These are phyloP conservation scores for Sthenelais limicola DNA, from an alignment of 2,888 invertebrate genomes.

Conservation along the genomic window DNA sequence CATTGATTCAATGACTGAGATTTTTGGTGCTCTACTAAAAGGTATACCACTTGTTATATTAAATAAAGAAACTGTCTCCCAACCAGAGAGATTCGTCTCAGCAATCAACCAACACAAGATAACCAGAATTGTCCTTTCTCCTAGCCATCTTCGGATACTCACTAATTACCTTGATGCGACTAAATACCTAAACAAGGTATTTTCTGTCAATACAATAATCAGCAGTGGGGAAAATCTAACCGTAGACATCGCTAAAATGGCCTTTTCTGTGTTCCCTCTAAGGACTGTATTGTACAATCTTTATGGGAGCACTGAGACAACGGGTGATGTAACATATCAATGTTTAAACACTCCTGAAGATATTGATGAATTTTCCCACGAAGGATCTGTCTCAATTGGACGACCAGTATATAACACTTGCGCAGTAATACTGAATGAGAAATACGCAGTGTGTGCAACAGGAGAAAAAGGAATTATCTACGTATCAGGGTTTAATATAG, in stretches of 20 bases:
- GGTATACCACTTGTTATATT: constrained; percentile 82
- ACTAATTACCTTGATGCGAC: constrained; percentile 1
- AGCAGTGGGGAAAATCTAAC: constrained; percentile 41
- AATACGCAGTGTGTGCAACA: constrained; percentile 79
- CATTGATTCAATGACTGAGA: constrained; percentile 90
- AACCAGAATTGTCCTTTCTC: constrained; percentile 78
- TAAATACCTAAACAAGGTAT: not conserved
- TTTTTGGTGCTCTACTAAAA: constrained; percentile 87
- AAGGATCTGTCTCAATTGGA: constrained; percentile 87
- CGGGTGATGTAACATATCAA: constrained; percentile 90
- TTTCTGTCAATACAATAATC: constrained; percentile 29
- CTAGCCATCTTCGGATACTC: constrained; percentile 78
- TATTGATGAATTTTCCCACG: constrained; percentile 51
- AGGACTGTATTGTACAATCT: constrained; percentile 85
- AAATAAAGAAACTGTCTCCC: constrained; percentile 81
- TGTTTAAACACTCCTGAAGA: constrained; percentile 76
- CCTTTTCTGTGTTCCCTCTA: constrained; percentile 72
- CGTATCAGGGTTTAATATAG: constrained; percentile 85
- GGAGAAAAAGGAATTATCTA: constrained; percentile 87
- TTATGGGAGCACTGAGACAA: constrained; percentile 92
- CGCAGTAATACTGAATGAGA: constrained; percentile 84
- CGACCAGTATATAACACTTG: constrained; percentile 85
- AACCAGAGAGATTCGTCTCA: constrained; percentile 83
- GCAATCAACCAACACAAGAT: constrained; percentile 78
- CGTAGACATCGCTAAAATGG: not conserved